Evolutionary conservation across 2,888 invertebrate genomes (phyloP), one percentile per base, ranked within the genome.

Genomic region (Drosophila kambysellisi): DNA sequence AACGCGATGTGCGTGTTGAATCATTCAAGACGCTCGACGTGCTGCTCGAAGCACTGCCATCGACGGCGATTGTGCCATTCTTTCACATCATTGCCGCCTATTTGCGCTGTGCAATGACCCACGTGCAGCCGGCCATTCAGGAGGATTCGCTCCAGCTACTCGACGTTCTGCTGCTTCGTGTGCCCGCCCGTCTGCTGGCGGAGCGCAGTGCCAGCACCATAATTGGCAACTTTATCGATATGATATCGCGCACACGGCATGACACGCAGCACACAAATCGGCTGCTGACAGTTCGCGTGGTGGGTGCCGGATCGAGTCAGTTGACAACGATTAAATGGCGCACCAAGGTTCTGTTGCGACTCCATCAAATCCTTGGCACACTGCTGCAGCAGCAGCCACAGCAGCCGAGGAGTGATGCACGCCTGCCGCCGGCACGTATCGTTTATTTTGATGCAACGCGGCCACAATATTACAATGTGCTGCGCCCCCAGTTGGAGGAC

Each of bases 91-190:
- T 98, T 70, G 95, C 96, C 29, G 96, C 97, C 1, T 97, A 97
- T 92, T 92, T 98, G 54, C 95, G 96, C 61, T 98, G 98, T 94
- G 96, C 97, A 0, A 97, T 98, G 97, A 98, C 98, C 0, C 97
- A 98, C 88, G 96, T 98, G 70, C 95, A 97, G 91, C 95, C 94
- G 15, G 94, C 95, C 58, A 96, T 98, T 74, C 97, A 97, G 91
- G 96, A 97, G 91, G 98, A 98, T 92, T 97, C 98, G 0, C 93
- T 98, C 0, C 91, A 95, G 1, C 95, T 98, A 77, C 93, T 98
- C 25, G 98, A 98, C 90, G 94, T 96, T 50, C 94, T 98, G n/a
- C 92, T 97, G 17, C 94, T 95, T 48, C 94, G 95, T 82, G 94
- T 95, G 62, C 96, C 96, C 3, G 58, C 79, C 1, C 91, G 92